phyloP scores from a whole-genome alignment of 53 echinoderm and acorn worm species.

The Zoroaster sp. region DNA sequence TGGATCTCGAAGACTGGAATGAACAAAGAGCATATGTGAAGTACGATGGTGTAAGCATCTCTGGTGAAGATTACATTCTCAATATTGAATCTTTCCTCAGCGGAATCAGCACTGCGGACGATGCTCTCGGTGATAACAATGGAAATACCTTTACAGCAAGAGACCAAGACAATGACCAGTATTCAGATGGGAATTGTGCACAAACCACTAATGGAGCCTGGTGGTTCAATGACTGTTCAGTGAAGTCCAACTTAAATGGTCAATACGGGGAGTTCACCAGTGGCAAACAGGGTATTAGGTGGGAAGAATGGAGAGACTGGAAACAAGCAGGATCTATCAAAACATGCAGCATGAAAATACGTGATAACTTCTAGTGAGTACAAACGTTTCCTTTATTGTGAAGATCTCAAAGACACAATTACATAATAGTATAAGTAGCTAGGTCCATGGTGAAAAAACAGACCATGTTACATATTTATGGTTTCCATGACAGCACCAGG shows the following conservation, averaged over 20 bases:
- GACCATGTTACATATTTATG: no score
- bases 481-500: no score
- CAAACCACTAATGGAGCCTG: not conserved
- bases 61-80: not conserved
- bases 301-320: not conserved
- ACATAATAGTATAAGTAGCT: no score
- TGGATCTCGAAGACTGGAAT: not conserved
- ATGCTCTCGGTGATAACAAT: not conserved
- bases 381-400: no score
- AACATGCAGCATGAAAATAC: not conserved
- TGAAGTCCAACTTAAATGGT: not conserved
- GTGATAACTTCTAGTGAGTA: not conserved
- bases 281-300: not conserved
- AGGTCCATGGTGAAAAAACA: no score
- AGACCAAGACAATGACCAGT: not conserved
- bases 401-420: no score
- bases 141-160: not conserved
- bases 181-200: not conserved
- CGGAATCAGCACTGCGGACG: not conserved
- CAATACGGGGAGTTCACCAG: not conserved
- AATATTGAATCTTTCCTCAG: not conserved
- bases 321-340: no score
- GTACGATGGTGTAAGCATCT: not conserved
- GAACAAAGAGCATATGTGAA: not conserved
- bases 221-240: conserved; percentile 11